These are phyloP conservation scores for Pelagia noctiluca DNA, from an alignment of 30 jellyfish, hydroid and myxozoan species.

Conservation along the genomic window DNA sequence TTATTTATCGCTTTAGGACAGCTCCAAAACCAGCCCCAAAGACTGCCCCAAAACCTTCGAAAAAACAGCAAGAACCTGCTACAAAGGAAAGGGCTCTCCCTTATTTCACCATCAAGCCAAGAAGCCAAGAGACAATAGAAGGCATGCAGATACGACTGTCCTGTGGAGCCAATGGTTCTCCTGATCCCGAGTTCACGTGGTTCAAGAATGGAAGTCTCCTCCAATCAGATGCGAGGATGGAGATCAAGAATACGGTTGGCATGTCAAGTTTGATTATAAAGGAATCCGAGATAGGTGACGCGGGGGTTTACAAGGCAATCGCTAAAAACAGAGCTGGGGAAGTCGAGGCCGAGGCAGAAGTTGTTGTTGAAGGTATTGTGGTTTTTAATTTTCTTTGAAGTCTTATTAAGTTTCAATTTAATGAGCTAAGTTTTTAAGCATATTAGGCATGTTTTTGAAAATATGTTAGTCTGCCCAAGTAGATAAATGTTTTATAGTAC, in stretches of 20 bases:
- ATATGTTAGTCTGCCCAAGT: too few species aligned
- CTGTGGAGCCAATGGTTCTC: slow-evolving; percentile 82
- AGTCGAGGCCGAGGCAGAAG: slow-evolving; percentile 80
- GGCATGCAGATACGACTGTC: slow-evolving; percentile 81
- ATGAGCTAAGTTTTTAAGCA: neutral
- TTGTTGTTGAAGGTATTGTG: slow-evolving; percentile 79
- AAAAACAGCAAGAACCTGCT: slow-evolving; percentile 13
- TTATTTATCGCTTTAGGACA: slow-evolving; percentile 34
- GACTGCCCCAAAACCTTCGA: slow-evolving; percentile 68
- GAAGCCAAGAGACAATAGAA: slow-evolving; percentile 71
- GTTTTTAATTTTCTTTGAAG: too few species aligned
- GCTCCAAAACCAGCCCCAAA: slow-evolving; percentile 86
- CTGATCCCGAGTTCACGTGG: slow-evolving; percentile 88
- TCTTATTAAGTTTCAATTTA: too few species aligned
- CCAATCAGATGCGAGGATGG: slow-evolving; percentile 56
- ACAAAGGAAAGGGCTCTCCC: slow-evolving; percentile 65
- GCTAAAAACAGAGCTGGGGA: slow-evolving; percentile 88
- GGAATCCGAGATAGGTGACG: slow-evolving; percentile 79
- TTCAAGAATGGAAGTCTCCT: slow-evolving; percentile 73
- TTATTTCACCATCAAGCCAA: slow-evolving; percentile 77
- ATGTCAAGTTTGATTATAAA: slow-evolving; percentile 73
- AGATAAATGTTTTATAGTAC: too few species aligned
- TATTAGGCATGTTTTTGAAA: too few species aligned
- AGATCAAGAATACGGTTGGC: slow-evolving; percentile 75
- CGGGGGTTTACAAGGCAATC: slow-evolving; percentile 81